Evolutionary conservation across 2,113 vertebrate species (phyloP).

Genomic region (Lepus americanus): DNA sequence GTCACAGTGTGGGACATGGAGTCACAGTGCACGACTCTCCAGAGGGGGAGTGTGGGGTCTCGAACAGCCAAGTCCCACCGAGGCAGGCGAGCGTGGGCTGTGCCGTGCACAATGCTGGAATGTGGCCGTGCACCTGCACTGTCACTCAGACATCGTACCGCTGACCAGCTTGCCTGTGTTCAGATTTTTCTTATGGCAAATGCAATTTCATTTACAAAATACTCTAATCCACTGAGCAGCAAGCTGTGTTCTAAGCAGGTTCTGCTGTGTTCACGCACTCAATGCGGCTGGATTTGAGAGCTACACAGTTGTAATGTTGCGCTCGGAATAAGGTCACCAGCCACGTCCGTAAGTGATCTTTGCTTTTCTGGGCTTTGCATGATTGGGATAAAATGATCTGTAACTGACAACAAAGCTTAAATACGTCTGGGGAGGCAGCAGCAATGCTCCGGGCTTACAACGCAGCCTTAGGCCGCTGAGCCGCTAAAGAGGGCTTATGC

Average conservation of each 20-base stretch:
- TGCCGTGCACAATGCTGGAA: too few relatives aligned
- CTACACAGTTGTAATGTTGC: accelerated
- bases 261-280: too few relatives aligned
- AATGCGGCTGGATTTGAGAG: background rate
- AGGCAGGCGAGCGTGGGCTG: too few relatives aligned
- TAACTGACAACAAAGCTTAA: conserved; percentile 80
- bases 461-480: conserved; percentile 79
- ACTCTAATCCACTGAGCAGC: accelerated
- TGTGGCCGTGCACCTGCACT: too few relatives aligned
- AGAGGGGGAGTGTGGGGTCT: too few relatives aligned
- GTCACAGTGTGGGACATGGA: too few relatives aligned
- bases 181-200: background rate
- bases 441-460: conserved; percentile 83
- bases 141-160: too few relatives aligned
- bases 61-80: too few relatives aligned
- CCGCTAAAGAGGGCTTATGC: conserved; percentile 88
- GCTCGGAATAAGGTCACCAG: background rate
- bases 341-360: background rate
- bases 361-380: conserved; percentile 50
- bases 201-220: background rate
- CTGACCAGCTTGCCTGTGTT: background rate
- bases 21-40: too few relatives aligned
- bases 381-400: conserved; percentile 72
- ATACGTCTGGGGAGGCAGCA: conserved; percentile 78
- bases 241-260: accelerated